These are phyloP conservation scores for Odontocolon sp. DNA, from an alignment of 2,888 invertebrate genomes.

Conservation along the genomic window DNA sequence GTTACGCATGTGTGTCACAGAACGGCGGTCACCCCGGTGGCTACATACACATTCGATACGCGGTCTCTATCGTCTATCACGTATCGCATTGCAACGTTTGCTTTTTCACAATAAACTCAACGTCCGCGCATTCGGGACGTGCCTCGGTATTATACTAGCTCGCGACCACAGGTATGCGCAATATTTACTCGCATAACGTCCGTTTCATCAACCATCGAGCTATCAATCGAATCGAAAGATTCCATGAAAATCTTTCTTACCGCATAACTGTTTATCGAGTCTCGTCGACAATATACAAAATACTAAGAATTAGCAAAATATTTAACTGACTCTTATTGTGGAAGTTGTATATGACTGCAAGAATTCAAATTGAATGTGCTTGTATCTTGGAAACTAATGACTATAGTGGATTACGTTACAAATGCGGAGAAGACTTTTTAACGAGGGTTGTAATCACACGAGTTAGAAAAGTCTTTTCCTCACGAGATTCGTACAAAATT, in stretches of 20 bases:
- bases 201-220: slow-evolving; percentile 29
- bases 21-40: slow-evolving; percentile 25
- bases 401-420: too few relatives aligned
- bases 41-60: slow-evolving; percentile 61
- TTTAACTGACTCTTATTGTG: too few relatives aligned
- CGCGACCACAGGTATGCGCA: slow-evolving; percentile 24
- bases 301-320: too few relatives aligned
- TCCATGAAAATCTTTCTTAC: not conserved
- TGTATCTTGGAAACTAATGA: too few relatives aligned
- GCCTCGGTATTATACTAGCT: slow-evolving; percentile 31
- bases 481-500: too few relatives aligned
- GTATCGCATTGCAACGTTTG: slow-evolving; percentile 60
- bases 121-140: slow-evolving; percentile 54
- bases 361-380: too few relatives aligned
- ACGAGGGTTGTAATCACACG: too few relatives aligned
- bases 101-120: slow-evolving; percentile 64
- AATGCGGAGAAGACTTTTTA: too few relatives aligned
- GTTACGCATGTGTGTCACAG: slow-evolving; percentile 66
- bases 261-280: too few relatives aligned
- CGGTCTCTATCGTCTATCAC: slow-evolving; percentile 59
- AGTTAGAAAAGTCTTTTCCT: too few relatives aligned
- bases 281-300: too few relatives aligned
- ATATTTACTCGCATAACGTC: slow-evolving; percentile 51
- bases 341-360: too few relatives aligned
- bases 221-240: not conserved